Percentiles rank a stretch among this genome's conserved stretches.
These are phyloP conservation scores for Chaitophorus viminalis DNA, from an alignment of 2,888 invertebrate species.

Conservation along the genomic window DNA sequence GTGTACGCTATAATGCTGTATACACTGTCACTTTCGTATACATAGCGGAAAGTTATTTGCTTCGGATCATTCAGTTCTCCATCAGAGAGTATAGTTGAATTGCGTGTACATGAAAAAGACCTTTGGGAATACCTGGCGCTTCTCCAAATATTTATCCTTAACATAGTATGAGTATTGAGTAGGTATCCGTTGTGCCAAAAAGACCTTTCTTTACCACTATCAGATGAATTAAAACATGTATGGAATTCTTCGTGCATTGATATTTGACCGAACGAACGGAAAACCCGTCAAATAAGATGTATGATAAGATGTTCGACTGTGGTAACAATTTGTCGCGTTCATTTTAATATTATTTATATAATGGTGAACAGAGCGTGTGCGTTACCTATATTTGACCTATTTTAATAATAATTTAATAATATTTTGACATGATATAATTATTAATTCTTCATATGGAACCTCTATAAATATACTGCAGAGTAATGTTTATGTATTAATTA, in stretches of 20 bases:
- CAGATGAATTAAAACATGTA: conserved; percentile 42
- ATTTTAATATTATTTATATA: not conserved
- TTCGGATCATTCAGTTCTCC: not conserved
- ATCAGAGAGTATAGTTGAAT: not conserved
- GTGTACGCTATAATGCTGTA: too few relatives aligned
- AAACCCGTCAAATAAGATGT: not conserved
- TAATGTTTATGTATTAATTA: too few relatives aligned
- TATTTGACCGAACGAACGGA: not conserved
- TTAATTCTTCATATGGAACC: too few relatives aligned
- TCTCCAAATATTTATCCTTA: conserved; percentile 40
- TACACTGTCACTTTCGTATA: not conserved
- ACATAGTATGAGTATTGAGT: conserved; percentile 12
- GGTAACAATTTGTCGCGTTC: not conserved
- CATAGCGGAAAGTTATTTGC: conserved; percentile 10
- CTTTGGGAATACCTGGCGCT: conserved; percentile 22
- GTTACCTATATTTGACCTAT: not conserved
- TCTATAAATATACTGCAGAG: too few relatives aligned
- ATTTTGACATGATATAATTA: too few relatives aligned
- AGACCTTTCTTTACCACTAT: conserved; percentile 22
- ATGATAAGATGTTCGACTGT: not conserved
- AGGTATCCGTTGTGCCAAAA: conserved; percentile 41
- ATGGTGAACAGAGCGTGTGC: not conserved
- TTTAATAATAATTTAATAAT: not conserved
- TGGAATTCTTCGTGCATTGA: not conserved
- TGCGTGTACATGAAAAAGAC: conserved; percentile 30